Conservation (phyloP, 2,888 invertebrate species). For the Lasioglossum zephyrum region DNA sequence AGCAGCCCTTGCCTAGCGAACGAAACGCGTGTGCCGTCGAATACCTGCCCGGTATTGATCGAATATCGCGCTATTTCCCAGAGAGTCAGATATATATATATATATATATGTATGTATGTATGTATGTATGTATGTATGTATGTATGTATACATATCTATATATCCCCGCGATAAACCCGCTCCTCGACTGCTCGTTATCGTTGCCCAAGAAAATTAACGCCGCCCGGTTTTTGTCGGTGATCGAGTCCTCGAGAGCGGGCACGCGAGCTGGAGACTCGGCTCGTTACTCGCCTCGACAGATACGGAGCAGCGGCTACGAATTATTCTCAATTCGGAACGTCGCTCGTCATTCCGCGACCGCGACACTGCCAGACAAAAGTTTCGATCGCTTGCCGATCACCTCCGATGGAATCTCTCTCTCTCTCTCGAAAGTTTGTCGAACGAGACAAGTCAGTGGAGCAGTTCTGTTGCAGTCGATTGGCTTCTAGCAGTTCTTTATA, state of each 20-base stretch:
- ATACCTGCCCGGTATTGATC: constrained; percentile 71
- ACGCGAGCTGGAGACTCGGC: neutral
- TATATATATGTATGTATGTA: too few relatives aligned
- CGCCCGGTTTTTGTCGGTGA: constrained; percentile 3
- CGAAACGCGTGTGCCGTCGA: constrained; percentile 54
- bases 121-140: neutral
- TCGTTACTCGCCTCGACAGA: neutral
- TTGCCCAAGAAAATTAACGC: constrained; percentile 39
- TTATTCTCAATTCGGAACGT: constrained; percentile 33
- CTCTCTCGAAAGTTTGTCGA: neutral
- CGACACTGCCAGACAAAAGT: neutral
- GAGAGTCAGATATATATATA: neutral
- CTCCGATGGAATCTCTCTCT: neutral
- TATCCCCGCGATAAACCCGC: constrained; percentile 57
- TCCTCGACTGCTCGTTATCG: constrained; percentile 44
- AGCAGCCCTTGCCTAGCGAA: constrained; percentile 56
- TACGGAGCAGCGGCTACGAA: constrained; percentile 15
- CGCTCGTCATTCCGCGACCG: constrained; percentile 6
- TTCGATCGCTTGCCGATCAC: neutral
- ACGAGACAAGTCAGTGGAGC: neutral
- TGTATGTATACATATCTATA: too few relatives aligned
- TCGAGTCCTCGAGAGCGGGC: constrained; percentile 4
- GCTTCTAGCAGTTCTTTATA: neutral
- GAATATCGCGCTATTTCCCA: constrained; percentile 71
- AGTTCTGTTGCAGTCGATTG: neutral